Conservation (phyloP, 2,113 vertebrate genomes). For the Trichomycterus rosablanca region DNA sequence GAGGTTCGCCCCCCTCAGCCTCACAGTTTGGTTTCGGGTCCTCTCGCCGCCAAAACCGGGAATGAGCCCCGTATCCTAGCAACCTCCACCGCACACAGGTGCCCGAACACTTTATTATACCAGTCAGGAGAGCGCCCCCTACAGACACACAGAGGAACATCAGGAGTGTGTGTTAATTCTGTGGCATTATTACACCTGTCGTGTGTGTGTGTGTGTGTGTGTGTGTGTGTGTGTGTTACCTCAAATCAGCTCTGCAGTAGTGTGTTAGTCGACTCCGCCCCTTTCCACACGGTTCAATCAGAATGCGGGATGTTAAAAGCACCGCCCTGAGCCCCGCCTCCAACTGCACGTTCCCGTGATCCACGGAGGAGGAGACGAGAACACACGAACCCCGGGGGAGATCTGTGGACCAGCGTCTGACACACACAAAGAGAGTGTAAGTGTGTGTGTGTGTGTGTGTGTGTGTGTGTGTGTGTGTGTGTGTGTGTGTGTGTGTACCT, state of each 20-base stretch:
- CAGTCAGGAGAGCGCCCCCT: conserved; percentile 85
- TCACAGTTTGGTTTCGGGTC: conserved; percentile 74
- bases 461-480: conserved; percentile 1
- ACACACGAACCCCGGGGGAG: conserved; percentile 69
- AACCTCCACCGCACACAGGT: conserved; percentile 79
- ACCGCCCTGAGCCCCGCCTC: conserved; percentile 72
- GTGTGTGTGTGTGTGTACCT: conserved; percentile 53
- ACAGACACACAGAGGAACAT: neutral
- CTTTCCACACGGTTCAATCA: conserved; percentile 71
- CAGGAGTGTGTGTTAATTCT: neutral
- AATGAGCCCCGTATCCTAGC: conserved; percentile 80
- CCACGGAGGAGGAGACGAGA: conserved; percentile 73
- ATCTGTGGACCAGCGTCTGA: conserved; percentile 73
- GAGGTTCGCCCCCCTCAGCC: neutral
- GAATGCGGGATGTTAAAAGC: conserved; percentile 74
- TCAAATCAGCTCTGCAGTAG: conserved; percentile 73
- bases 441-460: conserved; percentile 5
- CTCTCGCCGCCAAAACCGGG: conserved; percentile 56
- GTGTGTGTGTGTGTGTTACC: neutral
- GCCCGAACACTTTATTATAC: conserved; percentile 84
- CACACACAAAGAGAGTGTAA: neutral
- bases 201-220: neutral
- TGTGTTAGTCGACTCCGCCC: conserved; percentile 75
- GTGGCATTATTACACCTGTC: neutral
- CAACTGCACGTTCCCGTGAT: conserved; percentile 63